Evolutionary conservation across 92 coral and sea anemone genomes (phyloP), one percentile per base, ranked within the genome.

Genomic region (Porites divaricata): DNA sequence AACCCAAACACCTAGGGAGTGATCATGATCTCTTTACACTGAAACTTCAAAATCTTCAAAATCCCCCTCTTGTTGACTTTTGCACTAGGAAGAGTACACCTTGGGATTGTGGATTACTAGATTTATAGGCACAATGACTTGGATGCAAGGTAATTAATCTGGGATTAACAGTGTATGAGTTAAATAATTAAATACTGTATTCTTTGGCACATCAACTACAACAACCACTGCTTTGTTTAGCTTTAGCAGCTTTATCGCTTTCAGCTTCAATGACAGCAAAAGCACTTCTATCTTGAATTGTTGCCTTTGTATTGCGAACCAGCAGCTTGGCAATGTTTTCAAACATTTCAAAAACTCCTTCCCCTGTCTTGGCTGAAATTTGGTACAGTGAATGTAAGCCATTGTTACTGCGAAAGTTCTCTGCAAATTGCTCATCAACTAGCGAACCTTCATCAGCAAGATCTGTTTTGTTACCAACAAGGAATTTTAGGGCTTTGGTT

Each of bases 361-460:
- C 96, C 15, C 98, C 99, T 58, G 98, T 90, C 76, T 92, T 92
- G 9, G 99, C 99, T 22, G 99, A 96, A 58, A 93, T 92, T 56
- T 83, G 73, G 80, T 81, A 97, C 21, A 49, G 41, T 49, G 59
- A 78, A 9, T 24, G 9, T 70, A 97, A 80, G 45, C 76, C 86
- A 56, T 86, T 95, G 78, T 85, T 89, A 24, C 79, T 87, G 65
- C 89, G 68, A 90, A 95, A 93, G 8, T 74, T 65, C 23, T 83
- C 20, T 54, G 92, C 92, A 21, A 73, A 81, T 2, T 72, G 75
- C 56, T 90, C 89, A 22, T 83, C 88, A 28, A 96, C 95, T 50
- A 95, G 91, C 45, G 87, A 24, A 24, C 90, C 94, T 62, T 94
- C 95, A 63, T 90, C 90, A 20, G 86, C 89, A 67, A 96, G 87